Evolutionary conservation across 1,140 invertebrate species (phyloP).

Genomic region (Drosophila kepulauana): DNA sequence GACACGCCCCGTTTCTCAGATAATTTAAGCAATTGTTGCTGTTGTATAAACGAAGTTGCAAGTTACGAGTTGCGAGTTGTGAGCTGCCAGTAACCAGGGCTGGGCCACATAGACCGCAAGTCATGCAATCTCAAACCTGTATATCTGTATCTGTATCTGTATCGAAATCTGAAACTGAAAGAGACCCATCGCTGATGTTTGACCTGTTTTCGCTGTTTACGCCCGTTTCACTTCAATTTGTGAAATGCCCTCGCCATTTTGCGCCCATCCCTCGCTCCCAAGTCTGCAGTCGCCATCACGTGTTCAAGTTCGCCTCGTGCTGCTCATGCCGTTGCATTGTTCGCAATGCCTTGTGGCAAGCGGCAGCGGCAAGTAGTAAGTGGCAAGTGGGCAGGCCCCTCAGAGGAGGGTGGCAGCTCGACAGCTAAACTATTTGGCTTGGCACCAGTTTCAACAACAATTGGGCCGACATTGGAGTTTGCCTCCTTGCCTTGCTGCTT

Average conservation of each 20-base stretch:
- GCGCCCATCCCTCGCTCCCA: not conserved
- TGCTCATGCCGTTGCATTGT: conserved; percentile 16
- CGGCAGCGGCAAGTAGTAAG: not conserved
- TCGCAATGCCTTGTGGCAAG: not conserved
- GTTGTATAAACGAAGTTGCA: not conserved
- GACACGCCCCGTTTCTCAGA: conserved; percentile 58
- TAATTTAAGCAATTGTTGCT: conserved; percentile 65
- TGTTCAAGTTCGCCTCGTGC: conserved; percentile 47
- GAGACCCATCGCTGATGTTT: conserved; percentile 51
- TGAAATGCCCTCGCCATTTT: conserved; percentile 39
- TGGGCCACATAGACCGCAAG: conserved; percentile 52
- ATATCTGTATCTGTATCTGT: not conserved
- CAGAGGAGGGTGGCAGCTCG: conserved; percentile 4
- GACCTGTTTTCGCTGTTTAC: conserved; percentile 75
- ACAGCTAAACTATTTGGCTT: conserved; percentile 46
- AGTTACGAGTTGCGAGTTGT: not conserved
- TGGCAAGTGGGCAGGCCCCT: not conserved
- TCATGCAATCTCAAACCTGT: conserved; percentile 69
- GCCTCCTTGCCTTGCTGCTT: not conserved
- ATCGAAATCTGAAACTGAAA: conserved; percentile 10
- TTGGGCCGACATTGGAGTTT: conserved; percentile 64
- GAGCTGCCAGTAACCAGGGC: not conserved
- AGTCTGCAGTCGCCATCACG: conserved; percentile 47
- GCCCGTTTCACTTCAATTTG: conserved; percentile 71
- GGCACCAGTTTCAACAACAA: conserved; percentile 66